Evolutionary conservation across 2,888 invertebrate genomes (phyloP), one percentile per base, ranked within the genome.

Genomic region (Fissipunctia ypsillon): DNA sequence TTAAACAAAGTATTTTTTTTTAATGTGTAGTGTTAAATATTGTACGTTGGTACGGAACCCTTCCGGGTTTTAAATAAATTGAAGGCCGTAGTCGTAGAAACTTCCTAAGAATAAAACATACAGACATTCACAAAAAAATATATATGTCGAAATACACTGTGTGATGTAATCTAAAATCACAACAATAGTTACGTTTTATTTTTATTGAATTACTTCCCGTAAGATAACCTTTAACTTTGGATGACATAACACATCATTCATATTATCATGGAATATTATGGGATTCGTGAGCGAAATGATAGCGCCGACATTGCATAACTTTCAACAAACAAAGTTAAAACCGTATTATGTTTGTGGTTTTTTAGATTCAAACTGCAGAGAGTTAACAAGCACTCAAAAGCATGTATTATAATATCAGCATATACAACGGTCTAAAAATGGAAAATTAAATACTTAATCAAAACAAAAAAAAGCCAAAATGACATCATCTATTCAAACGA

Each of bases 131-230:
- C 10, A 12, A 48, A 22, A 48, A 48, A 48, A n/a, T n/a, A n/a
- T n/a, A 48, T n/a, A 0, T 48, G 38, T 38, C 9, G 6, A 35
- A 35, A 0, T 50, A 25, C 14, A 14, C n/a, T n/a, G 3, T 25
- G 3, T 67, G 66, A 60, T 50, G 69, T 68, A 67, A 74, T 69
- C 56, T 38, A n/a, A 64, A 73, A 66, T 22, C 54, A 72, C 60
- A 61, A 6, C 2, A n/a, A n/a, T 9, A 60, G 38, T 56, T 12
- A 50, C 60, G 57, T 71, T 73, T 75, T 70, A 66, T 73, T 77
- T n/a, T 70, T 60, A 83, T 84, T 84, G 69, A 81, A 84, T 81
- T 12, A 77, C 79, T 81, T 84, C 84, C 84, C 69, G 54, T 60
- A 35, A 12, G 86, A 85, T 85, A 83, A 77, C 80, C 61, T 74